Evolutionary conservation across 2,113 vertebrate genomes (phyloP).

Genomic region (Erythrolamprus reginae): DNA sequence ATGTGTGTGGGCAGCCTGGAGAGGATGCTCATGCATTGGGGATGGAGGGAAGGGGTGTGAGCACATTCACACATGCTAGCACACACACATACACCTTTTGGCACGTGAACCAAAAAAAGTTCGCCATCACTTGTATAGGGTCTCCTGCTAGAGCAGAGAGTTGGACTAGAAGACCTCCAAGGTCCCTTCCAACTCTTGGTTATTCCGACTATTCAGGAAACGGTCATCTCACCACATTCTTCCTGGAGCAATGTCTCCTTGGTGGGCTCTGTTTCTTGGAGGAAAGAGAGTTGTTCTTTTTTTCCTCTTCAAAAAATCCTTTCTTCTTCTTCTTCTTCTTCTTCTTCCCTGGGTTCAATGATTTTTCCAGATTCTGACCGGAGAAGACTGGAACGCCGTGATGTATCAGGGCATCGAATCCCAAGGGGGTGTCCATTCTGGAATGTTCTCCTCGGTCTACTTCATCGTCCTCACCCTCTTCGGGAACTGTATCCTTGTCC

Average conservation of each 20-base stretch:
- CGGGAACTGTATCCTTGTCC: conserved; percentile 95
- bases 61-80: no score
- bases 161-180: no score
- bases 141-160: no score
- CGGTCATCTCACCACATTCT: not conserved
- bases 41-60: no score
- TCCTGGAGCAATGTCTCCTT: not conserved
- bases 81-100: no score
- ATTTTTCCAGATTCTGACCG: conserved; percentile 82
- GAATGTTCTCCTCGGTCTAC: conserved; percentile 95
- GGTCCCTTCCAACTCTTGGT: not conserved
- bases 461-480: conserved; percentile 94
- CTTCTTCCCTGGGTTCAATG: no score
- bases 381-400: conserved; percentile 95
- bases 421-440: conserved; percentile 85
- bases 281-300: not conserved
- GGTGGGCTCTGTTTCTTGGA: not conserved
- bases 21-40: no score
- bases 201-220: not conserved
- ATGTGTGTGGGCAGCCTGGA: no score
- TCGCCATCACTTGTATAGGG: no score
- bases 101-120: no score
- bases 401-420: conserved; percentile 96
- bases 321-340: not conserved
- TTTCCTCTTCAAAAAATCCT: not conserved